phyloP scores from a whole-genome alignment of 1,140 invertebrate species.

The Batillaria attramentaria region DNA sequence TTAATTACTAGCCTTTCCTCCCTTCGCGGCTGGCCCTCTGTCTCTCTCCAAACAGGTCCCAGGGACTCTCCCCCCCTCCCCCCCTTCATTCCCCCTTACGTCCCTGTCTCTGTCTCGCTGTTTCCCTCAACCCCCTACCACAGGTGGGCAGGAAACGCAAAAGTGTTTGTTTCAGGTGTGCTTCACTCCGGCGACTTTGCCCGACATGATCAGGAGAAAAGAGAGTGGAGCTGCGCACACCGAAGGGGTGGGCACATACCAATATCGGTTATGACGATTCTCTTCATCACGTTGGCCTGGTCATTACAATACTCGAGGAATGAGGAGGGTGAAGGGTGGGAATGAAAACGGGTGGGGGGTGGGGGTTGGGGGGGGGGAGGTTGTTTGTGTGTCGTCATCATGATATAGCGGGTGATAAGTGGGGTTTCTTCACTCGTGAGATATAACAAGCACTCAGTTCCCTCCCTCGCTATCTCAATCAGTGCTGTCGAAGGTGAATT shows the following conservation, averaged over 20 bases:
- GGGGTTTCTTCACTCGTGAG: neutral
- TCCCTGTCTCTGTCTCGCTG: neutral
- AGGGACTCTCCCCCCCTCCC: neutral
- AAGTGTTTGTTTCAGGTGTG: neutral
- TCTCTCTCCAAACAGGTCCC: neutral
- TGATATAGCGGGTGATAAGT: neutral
- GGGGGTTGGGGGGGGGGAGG: too few relatives aligned
- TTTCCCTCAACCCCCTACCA: neutral
- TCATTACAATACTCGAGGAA: too few relatives aligned
- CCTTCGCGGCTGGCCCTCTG: neutral
- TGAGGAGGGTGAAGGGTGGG: too few relatives aligned
- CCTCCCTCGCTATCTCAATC: neutral
- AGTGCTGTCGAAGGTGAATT: neutral
- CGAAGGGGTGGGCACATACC: neutral
- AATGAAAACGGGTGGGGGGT: too few relatives aligned
- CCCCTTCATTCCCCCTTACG: neutral
- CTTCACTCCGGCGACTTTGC: neutral
- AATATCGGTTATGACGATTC: neutral
- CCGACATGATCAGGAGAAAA: neutral
- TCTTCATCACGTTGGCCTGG: neutral
- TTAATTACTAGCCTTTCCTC: conserved; percentile 1
- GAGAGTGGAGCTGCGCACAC: too few relatives aligned
- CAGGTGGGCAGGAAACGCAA: neutral
- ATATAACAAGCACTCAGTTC: too few relatives aligned
- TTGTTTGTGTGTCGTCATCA: too few relatives aligned